phyloP scores from a whole-genome alignment of 2,888 invertebrate species.

The Shargacucullia verbasci region DNA sequence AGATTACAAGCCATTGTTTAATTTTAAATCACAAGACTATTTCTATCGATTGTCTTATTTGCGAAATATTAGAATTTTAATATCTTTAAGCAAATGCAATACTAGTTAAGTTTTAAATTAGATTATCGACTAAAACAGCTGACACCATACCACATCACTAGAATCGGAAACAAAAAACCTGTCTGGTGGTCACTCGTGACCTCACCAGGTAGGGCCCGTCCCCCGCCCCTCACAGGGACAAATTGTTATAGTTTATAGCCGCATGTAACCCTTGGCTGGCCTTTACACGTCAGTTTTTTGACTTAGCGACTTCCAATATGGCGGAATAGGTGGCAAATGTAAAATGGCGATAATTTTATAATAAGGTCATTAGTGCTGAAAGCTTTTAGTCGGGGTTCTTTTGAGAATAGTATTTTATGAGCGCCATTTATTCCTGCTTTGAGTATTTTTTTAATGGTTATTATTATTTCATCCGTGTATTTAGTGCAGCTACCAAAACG shows the following conservation, averaged over 20 bases:
- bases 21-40: no score
- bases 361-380: neutral
- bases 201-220: constrained; percentile 72
- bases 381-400: neutral
- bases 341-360: constrained; percentile 7
- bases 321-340: constrained; percentile 7
- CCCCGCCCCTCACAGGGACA: constrained; percentile 53
- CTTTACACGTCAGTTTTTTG: constrained; percentile 37
- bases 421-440: no score
- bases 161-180: constrained; percentile 74
- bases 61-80: no score
- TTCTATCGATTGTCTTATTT: no score
- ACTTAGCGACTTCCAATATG: constrained; percentile 13
- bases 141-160: constrained; percentile 63
- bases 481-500: no score
- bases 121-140: constrained; percentile 62
- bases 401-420: neutral
- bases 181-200: constrained; percentile 79
- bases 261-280: constrained; percentile 45
- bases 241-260: constrained; percentile 64
- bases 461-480: no score
- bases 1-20: no score
- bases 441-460: no score
- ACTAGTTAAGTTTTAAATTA: no score
- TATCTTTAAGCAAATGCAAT: no score